These are phyloP conservation scores for Turnix velox DNA, from an alignment of 2,113 vertebrate species.

Conservation along the genomic window DNA sequence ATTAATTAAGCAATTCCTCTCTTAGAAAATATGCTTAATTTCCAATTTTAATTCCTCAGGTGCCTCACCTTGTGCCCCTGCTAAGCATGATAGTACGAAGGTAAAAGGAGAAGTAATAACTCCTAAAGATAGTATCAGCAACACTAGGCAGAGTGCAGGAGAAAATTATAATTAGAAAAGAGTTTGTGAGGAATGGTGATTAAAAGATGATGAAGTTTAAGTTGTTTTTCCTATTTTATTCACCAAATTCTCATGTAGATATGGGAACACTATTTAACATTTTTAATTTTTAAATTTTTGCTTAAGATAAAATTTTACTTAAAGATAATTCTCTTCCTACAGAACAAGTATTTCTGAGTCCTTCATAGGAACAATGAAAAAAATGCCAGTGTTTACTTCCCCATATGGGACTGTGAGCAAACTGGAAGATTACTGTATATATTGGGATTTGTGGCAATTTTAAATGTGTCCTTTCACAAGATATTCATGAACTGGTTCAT, in stretches of 20 bases:
- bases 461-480: background rate
- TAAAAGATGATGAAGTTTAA: background rate
- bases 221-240: background rate
- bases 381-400: background rate
- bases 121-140: background rate
- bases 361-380: background rate
- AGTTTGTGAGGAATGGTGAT: background rate
- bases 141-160: background rate
- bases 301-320: too few species aligned
- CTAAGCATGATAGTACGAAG: background rate
- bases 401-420: background rate
- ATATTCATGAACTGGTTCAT: background rate
- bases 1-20: background rate
- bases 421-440: background rate
- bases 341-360: background rate
- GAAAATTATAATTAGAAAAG: background rate
- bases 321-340: background rate
- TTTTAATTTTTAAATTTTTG: background rate
- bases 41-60: background rate
- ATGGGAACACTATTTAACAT: background rate
- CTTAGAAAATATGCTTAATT: background rate
- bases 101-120: background rate
- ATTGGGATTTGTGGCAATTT: background rate
- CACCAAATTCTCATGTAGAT: background rate
- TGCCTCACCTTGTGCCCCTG: background rate